Evolutionary conservation across 2,113 vertebrate genomes (phyloP), one percentile per base, ranked within the genome.

Genomic region (Podilymbus podiceps): DNA sequence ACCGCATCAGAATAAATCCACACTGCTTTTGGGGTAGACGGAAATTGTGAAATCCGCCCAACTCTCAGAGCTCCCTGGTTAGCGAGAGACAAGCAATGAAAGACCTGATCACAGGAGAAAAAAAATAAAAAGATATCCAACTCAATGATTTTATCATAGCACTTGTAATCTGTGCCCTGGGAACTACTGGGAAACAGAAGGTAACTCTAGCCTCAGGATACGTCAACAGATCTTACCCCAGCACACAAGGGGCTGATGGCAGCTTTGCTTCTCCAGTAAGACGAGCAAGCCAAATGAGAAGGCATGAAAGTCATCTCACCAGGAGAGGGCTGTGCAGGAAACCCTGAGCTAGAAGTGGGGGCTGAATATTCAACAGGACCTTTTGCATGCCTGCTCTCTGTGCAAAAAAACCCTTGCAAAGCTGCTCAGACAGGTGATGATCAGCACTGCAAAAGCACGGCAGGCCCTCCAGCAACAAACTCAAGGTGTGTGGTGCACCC

Each of bases 161-260:
- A 62, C 38, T 90, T 68, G 63, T 85, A 93, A 95, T 91, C 74
- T 80, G 90, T 77, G 67, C 63, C 75, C 85, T 83, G 85, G 92
- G 92, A 95, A 88, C 81, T 68, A 23, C 66, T 79, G 13, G 2
- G 86, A 91, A 94, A 83, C 63, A 85, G 62, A 95, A 95, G 87
- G 81, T 59, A 71, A 91, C 53, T 94, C 35, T 90, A 90, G 85
- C 91, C 93, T 90, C 88, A 77, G 85, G 90, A 95, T 62, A 93
- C 58, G 1, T 66, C 74, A 91, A 90, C 85, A 94, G 90, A 88
- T 76, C 93, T 74, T 55, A 82, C 69, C 22, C 74, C 25, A 76
- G 63, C 19, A 22, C 74, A 93, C 35, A 49, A 50, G 82, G 63
- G 78, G 82, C 66, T 47, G 74, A 88, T 2, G 7, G 93, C 56